Conservation (phyloP, 2,888 invertebrate species). For the Troides aeacus region DNA sequence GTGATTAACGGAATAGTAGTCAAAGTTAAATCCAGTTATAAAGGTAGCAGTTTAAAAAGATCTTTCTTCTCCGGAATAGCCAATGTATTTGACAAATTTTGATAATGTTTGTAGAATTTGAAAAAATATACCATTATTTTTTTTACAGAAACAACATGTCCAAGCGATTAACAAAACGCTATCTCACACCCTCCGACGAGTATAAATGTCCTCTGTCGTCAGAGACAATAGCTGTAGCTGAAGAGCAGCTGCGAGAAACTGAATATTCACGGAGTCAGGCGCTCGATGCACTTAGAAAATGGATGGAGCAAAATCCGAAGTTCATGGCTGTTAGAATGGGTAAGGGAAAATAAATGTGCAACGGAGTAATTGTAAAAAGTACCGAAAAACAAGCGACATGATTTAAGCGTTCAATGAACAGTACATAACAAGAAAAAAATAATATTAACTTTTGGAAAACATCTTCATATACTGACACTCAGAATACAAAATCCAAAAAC, state of each 20-base stretch:
- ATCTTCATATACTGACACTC: too few species aligned
- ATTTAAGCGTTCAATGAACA: neutral
- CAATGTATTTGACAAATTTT: too few species aligned
- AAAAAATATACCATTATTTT: constrained; percentile 9
- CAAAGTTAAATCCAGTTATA: too few species aligned
- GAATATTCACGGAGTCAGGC: constrained; percentile 82
- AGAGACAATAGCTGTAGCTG: constrained; percentile 83
- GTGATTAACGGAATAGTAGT: too few species aligned
- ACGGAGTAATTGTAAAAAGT: neutral
- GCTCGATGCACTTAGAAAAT: constrained; percentile 83
- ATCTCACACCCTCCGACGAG: constrained; percentile 81
- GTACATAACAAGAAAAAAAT: neutral
- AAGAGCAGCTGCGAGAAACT: constrained; percentile 85
- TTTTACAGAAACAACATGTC: constrained; percentile 52
- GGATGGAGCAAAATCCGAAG: constrained; percentile 86
- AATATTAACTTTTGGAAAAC: neutral
- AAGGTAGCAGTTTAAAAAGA: too few species aligned
- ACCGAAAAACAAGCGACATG: too few species aligned
- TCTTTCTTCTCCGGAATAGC: too few species aligned
- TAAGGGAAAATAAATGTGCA: constrained; percentile 50
- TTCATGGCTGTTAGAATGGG: constrained; percentile 85
- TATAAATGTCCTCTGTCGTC: constrained; percentile 82
- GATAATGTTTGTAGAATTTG: too few species aligned
- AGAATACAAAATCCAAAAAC: too few species aligned
- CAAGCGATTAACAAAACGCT: constrained; percentile 60